These are phyloP conservation scores for Stenopsyche tienmushanensis DNA, from an alignment of 1,140 invertebrate species.

Conservation along the genomic window DNA sequence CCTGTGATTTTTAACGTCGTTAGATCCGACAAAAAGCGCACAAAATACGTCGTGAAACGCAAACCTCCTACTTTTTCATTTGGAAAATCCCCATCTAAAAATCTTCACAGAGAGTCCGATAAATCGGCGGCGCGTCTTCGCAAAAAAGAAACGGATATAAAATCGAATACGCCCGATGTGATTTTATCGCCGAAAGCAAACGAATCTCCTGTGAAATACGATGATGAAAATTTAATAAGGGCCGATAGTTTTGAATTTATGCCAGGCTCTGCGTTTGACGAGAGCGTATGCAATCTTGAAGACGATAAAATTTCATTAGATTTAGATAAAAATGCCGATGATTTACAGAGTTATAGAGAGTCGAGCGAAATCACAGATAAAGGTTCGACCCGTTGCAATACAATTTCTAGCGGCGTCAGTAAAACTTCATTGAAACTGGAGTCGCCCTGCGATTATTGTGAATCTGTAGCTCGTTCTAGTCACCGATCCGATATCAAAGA, in stretches of 20 bases:
- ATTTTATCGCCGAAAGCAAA: too few relatives aligned
- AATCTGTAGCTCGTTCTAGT: too few relatives aligned
- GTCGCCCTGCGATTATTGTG: too few relatives aligned
- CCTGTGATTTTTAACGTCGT: constrained; percentile 31
- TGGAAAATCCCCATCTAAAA: too few relatives aligned
- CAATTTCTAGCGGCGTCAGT: neutral
- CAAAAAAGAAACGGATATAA: too few relatives aligned
- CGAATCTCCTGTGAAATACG: too few relatives aligned
- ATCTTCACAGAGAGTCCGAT: too few relatives aligned
- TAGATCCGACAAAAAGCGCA: neutral
- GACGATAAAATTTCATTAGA: neutral
- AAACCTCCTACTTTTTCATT: too few relatives aligned
- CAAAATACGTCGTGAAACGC: neutral
- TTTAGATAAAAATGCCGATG: neutral
- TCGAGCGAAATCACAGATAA: neutral
- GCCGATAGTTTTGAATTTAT: constrained; percentile 57
- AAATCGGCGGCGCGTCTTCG: too few relatives aligned
- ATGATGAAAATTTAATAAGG: constrained; percentile 48
- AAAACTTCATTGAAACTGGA: too few relatives aligned
- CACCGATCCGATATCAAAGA: neutral
- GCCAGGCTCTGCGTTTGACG: constrained; percentile 49
- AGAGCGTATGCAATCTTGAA: too few relatives aligned
- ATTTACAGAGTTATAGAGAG: neutral
- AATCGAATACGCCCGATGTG: too few relatives aligned
- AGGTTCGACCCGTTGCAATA: neutral